phyloP scores from a whole-genome alignment of 1,140 invertebrate species.

The Drosophila pruinosa region DNA sequence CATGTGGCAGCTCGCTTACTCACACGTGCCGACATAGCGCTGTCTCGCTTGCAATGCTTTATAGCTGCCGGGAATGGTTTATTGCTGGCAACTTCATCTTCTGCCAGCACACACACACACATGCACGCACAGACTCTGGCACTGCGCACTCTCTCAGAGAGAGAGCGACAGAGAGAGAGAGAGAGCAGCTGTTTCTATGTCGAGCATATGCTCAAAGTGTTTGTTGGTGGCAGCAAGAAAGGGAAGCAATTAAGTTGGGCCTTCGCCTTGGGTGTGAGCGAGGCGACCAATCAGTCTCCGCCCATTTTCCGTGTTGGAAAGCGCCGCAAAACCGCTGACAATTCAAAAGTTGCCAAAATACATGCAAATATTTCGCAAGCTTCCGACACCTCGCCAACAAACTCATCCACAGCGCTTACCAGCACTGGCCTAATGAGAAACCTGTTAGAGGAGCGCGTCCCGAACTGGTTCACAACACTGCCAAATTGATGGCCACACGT shows the following conservation, averaged over 20 bases:
- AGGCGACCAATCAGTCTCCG: slow-evolving; percentile 56
- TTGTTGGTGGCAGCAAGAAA: slow-evolving; percentile 54
- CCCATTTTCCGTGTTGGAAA: slow-evolving; percentile 67
- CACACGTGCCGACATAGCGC: slow-evolving; percentile 4
- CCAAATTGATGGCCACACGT: slow-evolving; percentile 72
- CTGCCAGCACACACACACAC: slow-evolving; percentile 13
- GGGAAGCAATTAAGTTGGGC: slow-evolving; percentile 35
- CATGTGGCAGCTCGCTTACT: slow-evolving; percentile 5
- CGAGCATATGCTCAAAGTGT: slow-evolving; percentile 64
- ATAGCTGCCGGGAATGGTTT: slow-evolving; percentile 81
- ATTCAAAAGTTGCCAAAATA: slow-evolving; percentile 24
- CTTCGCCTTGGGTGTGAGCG: slow-evolving; percentile 47
- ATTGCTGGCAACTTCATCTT: slow-evolving; percentile 64
- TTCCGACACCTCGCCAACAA: background rate
- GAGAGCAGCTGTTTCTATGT: slow-evolving; percentile 71
- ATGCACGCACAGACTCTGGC: slow-evolving; percentile 7
- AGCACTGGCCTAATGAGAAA: slow-evolving; percentile 74
- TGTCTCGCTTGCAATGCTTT: slow-evolving; percentile 71
- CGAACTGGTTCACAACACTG: slow-evolving; percentile 53
- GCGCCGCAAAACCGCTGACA: slow-evolving; percentile 18
- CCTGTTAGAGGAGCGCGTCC: slow-evolving; percentile 67
- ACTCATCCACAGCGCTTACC: slow-evolving; percentile 17
- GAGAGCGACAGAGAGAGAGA: slow-evolving; percentile 12
- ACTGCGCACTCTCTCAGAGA: slow-evolving; percentile 50
- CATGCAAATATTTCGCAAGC: slow-evolving; percentile 23